Evolutionary conservation across 1,140 invertebrate species (phyloP).

Genomic region (Drosophila chauvacae): DNA sequence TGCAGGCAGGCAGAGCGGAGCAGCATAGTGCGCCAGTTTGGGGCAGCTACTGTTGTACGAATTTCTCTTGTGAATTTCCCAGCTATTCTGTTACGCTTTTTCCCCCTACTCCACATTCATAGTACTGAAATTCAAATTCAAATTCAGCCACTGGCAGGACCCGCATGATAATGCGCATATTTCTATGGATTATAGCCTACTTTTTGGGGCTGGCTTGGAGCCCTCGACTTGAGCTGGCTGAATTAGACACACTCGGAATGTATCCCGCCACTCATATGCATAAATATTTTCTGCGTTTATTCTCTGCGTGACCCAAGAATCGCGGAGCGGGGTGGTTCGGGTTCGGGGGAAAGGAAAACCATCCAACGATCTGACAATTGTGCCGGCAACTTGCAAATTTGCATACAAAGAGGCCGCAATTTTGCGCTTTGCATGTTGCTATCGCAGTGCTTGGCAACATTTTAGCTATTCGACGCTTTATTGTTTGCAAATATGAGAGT

Average conservation of each 20-base stretch:
- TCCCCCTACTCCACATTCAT: neutral
- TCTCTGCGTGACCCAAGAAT: constrained; percentile 52
- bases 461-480: constrained; percentile 53
- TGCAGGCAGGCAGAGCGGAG: constrained; percentile 15
- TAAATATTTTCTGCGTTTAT: constrained; percentile 68
- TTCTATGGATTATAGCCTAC: constrained; percentile 75
- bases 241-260: constrained; percentile 61
- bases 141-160: constrained; percentile 36
- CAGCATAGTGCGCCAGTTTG: constrained; percentile 36
- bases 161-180: constrained; percentile 74
- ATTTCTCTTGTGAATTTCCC: constrained; percentile 69
- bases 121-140: constrained; percentile 47
- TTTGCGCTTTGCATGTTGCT: constrained; percentile 58
- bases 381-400: constrained; percentile 50
- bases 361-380: constrained; percentile 66
- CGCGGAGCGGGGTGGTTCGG: neutral
- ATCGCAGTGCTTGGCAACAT: constrained; percentile 20
- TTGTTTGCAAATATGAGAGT: constrained; percentile 70
- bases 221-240: constrained; percentile 24
- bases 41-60: constrained; percentile 43
- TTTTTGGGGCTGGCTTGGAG: constrained; percentile 59
- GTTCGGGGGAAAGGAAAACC: neutral
- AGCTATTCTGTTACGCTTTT: constrained; percentile 58
- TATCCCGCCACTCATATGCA: constrained; percentile 61
- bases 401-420: constrained; percentile 59